Conservation (phyloP, 2,113 vertebrate species). For the Leptocoma aspasia region DNA sequence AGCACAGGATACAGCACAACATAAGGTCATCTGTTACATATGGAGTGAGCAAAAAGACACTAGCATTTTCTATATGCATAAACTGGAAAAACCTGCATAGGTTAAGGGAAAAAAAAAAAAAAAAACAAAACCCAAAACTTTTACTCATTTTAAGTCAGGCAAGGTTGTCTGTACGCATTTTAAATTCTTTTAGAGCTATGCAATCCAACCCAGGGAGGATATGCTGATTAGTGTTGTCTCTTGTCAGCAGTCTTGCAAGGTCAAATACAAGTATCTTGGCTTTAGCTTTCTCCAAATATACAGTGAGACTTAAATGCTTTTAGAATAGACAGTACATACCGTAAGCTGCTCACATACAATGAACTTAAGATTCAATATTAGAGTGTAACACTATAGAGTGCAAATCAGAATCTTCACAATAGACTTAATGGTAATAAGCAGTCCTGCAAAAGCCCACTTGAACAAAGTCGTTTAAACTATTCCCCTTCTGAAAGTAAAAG, state of each 20-base stretch:
- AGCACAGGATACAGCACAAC: constrained; percentile 90
- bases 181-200: constrained; percentile 85
- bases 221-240: constrained; percentile 90
- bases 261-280: constrained; percentile 80
- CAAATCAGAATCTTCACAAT: constrained; percentile 95
- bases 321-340: constrained; percentile 85
- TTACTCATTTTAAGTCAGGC: constrained; percentile 75
- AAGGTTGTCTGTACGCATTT: constrained; percentile 82
- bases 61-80: constrained; percentile 83
- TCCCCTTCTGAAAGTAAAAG: constrained; percentile 78
- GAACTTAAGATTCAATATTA: constrained; percentile 89
- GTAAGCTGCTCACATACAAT: constrained; percentile 92
- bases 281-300: constrained; percentile 87
- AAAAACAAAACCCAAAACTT: neutral
- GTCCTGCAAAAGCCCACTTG: constrained; percentile 73
- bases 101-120: constrained; percentile 71
- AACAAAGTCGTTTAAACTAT: constrained; percentile 75
- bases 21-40: constrained; percentile 83
- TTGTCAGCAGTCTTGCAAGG: constrained; percentile 81
- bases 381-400: constrained; percentile 95
- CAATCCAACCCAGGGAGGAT: constrained; percentile 82
- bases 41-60: constrained; percentile 85
- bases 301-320: constrained; percentile 89
- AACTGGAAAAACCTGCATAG: constrained; percentile 87
- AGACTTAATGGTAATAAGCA: constrained; percentile 85